Evolutionary conservation across 2,113 vertebrate species (phyloP).

Genomic region (Silurus glanis): DNA sequence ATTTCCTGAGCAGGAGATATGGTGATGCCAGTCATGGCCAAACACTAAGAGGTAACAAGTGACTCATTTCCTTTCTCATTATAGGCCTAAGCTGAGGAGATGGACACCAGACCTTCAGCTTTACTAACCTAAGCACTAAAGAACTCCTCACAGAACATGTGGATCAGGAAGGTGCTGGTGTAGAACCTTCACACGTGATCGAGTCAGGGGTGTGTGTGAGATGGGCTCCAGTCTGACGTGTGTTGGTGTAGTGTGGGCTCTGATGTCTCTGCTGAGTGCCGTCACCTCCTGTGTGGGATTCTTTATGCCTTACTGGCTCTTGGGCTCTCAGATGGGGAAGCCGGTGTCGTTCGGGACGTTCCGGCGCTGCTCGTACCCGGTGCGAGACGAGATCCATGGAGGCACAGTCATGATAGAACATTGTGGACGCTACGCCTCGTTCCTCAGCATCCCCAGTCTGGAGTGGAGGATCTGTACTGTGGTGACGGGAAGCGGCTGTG

Average conservation of each 20-base stretch:
- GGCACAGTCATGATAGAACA: conserved; percentile 94
- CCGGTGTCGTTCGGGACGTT: conserved; percentile 96
- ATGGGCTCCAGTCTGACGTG: conserved; percentile 96
- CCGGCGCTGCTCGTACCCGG: conserved; percentile 92
- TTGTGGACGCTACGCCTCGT: conserved; percentile 96
- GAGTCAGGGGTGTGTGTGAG: neutral
- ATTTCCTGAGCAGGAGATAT: neutral
- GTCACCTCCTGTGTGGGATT: conserved; percentile 90
- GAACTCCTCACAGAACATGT: neutral
- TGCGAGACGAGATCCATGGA: conserved; percentile 86
- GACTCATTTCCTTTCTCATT: neutral
- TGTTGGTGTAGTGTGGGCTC: conserved; percentile 83
- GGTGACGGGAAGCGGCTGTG: conserved; percentile 90
- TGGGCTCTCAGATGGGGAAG: conserved; percentile 94
- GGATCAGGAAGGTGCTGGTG: neutral
- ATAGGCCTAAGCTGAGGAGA: conserved; percentile 8
- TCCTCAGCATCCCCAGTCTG: conserved; percentile 89
- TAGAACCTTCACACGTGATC: conserved; percentile 7
- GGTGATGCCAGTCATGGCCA: neutral
- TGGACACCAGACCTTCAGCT: neutral
- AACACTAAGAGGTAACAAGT: neutral
- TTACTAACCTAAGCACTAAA: neutral
- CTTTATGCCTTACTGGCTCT: conserved; percentile 99
- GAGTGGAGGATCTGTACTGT: conserved; percentile 95
- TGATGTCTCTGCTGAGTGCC: conserved; percentile 88